Evolutionary conservation across 2,113 vertebrate species (phyloP).

Genomic region (Campylorhamphus procurvoides): DNA sequence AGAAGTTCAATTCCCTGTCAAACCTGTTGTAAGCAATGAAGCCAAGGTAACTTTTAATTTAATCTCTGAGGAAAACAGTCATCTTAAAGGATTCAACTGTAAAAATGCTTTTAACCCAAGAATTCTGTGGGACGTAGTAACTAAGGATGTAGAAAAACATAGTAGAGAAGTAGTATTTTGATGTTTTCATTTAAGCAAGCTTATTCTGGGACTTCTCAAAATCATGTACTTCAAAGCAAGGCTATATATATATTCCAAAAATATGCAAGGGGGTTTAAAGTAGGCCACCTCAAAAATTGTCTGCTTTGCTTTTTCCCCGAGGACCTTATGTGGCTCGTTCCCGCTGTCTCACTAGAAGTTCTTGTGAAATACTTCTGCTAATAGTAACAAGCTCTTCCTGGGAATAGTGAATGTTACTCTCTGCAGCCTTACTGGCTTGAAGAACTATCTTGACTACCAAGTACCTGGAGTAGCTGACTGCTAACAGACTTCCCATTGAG

Average conservation of each 20-base stretch:
- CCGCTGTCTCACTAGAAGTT: not conserved
- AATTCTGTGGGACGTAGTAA: not conserved
- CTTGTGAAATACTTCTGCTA: not conserved
- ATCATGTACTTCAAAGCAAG: not conserved
- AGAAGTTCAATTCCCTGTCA: constrained; percentile 97
- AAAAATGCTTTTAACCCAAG: not conserved
- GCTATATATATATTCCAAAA: not conserved
- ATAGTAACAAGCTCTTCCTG: not conserved
- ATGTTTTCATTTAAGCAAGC: not conserved
- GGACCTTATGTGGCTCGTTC: not conserved
- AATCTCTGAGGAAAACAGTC: not conserved
- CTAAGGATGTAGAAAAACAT: not conserved
- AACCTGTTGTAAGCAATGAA: constrained; percentile 97
- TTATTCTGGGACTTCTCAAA: not conserved
- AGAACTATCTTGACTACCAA: not conserved
- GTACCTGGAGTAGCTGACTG: not conserved
- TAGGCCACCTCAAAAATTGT: not conserved
- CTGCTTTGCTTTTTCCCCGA: constrained; percentile 1
- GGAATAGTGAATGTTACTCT: not conserved
- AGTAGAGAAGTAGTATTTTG: not conserved
- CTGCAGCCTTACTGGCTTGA: not conserved
- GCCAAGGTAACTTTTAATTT: constrained; percentile 87
- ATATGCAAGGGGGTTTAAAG: not conserved
- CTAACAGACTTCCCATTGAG: not conserved
- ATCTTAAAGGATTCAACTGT: not conserved